phyloP scores from a whole-genome alignment of 2,797 vertebrate species.

The Todus mexicanus region DNA sequence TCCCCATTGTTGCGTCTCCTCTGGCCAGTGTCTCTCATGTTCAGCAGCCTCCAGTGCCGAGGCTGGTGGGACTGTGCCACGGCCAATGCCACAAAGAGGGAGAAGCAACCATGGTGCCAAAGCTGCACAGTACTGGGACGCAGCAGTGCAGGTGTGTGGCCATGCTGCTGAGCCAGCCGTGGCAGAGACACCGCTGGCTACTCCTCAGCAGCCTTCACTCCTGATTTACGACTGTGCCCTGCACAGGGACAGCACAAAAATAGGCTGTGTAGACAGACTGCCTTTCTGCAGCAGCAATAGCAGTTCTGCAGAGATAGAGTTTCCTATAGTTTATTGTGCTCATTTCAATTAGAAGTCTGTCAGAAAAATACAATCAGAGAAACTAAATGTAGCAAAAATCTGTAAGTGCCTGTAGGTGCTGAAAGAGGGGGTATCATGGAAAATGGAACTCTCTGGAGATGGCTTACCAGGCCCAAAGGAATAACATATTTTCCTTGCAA shows the following conservation, averaged over 20 bases:
- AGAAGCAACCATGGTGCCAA: not conserved
- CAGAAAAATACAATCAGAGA: not conserved
- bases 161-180: fast-evolving
- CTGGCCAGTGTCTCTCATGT: fast-evolving
- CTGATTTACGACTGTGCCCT: fast-evolving
- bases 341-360: not conserved
- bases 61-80: not conserved
- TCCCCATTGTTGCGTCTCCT: fast-evolving
- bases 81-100: fast-evolving
- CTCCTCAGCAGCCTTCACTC: not conserved
- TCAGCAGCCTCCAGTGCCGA: not conserved
- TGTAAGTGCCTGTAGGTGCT: not conserved
- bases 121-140: fast-evolving
- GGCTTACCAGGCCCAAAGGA: not conserved
- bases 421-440: not conserved
- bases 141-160: not conserved
- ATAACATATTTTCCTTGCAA: not conserved
- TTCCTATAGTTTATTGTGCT: not conserved
- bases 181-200: not conserved
- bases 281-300: not conserved
- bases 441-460: not conserved
- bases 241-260: not conserved
- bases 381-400: not conserved
- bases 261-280: not conserved
- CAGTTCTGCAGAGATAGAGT: not conserved